These are phyloP conservation scores for Drosophila arawakana DNA, from an alignment of 1,140 invertebrate genomes.

Conservation along the genomic window DNA sequence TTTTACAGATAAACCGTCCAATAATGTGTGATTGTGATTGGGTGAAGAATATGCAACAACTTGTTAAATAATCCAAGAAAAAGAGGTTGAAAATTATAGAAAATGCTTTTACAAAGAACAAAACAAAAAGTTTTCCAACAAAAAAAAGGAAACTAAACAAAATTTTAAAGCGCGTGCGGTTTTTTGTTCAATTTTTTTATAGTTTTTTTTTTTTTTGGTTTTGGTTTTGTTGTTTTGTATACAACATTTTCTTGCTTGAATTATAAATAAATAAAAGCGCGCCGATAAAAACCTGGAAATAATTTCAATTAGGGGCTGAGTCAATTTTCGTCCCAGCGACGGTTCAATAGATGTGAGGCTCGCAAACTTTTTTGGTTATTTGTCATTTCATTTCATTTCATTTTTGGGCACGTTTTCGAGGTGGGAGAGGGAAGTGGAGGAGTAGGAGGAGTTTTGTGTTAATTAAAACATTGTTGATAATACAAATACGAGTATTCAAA, in stretches of 20 bases:
- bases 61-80: constrained; percentile 1
- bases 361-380: constrained; percentile 87
- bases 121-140: constrained; percentile 39
- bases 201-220: constrained; percentile 29
- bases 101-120: constrained; percentile 24
- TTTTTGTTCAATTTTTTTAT: constrained; percentile 36
- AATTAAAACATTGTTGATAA: constrained; percentile 64
- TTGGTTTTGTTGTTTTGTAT: constrained; percentile 41
- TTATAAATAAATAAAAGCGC: constrained; percentile 60
- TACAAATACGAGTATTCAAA: constrained; percentile 53
- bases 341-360: constrained; percentile 94
- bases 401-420: constrained; percentile 47
- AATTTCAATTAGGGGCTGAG: constrained; percentile 94
- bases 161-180: constrained; percentile 69
- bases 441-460: constrained; percentile 71
- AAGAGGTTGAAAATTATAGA: constrained; percentile 7
- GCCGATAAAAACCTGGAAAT: constrained; percentile 92
- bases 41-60: constrained; percentile 2
- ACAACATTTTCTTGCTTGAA: constrained; percentile 39
- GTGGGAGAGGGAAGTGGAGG: constrained; percentile 60
- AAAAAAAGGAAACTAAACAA: constrained; percentile 18
- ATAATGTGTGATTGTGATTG: constrained; percentile 5
- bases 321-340: constrained; percentile 93
- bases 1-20: constrained; percentile 22
- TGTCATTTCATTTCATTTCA: constrained; percentile 43